Evolutionary conservation across 2,113 vertebrate genomes (phyloP).

Genomic region (Tetraodon nigroviridis): DNA sequence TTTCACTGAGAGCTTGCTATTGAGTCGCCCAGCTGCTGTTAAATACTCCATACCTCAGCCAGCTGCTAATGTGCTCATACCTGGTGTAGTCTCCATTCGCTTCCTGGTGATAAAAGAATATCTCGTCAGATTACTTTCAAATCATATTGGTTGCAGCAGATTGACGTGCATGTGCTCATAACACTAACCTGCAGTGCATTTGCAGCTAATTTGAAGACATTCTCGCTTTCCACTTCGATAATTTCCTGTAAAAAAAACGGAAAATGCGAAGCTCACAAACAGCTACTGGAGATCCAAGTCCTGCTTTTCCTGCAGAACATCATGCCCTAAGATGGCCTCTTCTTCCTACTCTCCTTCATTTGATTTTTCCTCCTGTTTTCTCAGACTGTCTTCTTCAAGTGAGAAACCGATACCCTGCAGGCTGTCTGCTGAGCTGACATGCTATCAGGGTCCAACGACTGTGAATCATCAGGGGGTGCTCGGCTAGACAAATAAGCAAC

Average conservation of each 20-base stretch:
- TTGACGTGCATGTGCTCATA: conserved; percentile 2
- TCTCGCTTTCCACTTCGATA: conserved; percentile 95
- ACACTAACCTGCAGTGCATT: conserved; percentile 92
- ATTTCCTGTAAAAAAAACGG: conserved; percentile 79
- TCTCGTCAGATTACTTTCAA: conserved; percentile 23
- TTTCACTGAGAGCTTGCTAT: conserved; percentile 41
- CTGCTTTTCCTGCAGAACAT: conserved; percentile 3
- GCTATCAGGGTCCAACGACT: conserved; percentile 36
- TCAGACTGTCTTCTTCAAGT: conserved; percentile 29
- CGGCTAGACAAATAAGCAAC: not conserved
- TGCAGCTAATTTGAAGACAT: conserved; percentile 94
- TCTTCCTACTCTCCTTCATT: conserved; percentile 1
- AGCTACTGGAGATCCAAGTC: conserved; percentile 13
- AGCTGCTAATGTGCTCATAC: conserved; percentile 70
- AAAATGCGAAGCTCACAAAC: conserved; percentile 14
- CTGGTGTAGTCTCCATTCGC: conserved; percentile 96
- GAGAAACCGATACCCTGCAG: conserved; percentile 50
- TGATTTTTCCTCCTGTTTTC: conserved; percentile 23
- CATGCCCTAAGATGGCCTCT: conserved; percentile 28
- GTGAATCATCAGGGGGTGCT: conserved; percentile 53
- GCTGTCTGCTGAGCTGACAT: conserved; percentile 40
- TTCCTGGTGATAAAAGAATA: conserved; percentile 74
- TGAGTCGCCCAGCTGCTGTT: conserved; percentile 41
- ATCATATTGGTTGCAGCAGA: not conserved
- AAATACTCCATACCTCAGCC: conserved; percentile 35